phyloP scores from a whole-genome alignment of 2,113 vertebrate species.

The Chloropsis hardwickii region DNA sequence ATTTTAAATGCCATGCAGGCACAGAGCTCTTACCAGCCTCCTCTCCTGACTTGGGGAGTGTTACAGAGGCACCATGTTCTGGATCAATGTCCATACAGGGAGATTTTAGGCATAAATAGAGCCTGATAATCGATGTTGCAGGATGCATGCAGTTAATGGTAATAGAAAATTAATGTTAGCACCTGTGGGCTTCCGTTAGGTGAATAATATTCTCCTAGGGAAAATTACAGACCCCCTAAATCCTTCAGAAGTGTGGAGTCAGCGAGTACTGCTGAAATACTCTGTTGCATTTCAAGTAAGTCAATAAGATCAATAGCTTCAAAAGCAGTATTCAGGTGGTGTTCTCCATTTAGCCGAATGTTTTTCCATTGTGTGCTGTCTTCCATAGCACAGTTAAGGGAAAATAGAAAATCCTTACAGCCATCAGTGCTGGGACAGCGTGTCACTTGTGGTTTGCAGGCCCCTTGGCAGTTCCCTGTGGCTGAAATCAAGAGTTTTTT shows the following conservation, averaged over 20 bases:
- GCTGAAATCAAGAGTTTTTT: background rate
- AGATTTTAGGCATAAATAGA: background rate
- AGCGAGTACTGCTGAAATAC: slow-evolving; percentile 39
- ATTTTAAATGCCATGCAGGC: background rate
- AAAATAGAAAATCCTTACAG: background rate
- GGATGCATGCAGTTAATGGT: slow-evolving; percentile 19
- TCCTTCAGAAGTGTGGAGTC: slow-evolving; percentile 20
- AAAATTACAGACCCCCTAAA: slow-evolving; percentile 49
- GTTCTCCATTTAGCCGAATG: background rate
- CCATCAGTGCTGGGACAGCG: fast-evolving
- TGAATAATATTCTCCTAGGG: slow-evolving; percentile 43
- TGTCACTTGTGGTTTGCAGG: background rate
- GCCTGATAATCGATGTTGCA: slow-evolving; percentile 8
- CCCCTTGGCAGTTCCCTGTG: background rate
- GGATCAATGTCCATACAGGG: background rate
- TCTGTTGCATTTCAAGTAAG: slow-evolving; percentile 31
- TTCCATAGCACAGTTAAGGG: background rate
- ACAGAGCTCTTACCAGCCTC: background rate
- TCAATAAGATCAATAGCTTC: slow-evolving; percentile 40
- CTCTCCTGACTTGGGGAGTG: background rate
- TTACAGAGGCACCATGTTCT: background rate
- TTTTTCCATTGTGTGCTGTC: background rate
- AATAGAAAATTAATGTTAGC: slow-evolving; percentile 53
- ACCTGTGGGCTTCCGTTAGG: slow-evolving; percentile 17
- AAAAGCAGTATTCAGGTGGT: background rate